These are phyloP conservation scores for Columba guinea DNA, from an alignment of 2,797 vertebrate genomes.

Conservation along the genomic window DNA sequence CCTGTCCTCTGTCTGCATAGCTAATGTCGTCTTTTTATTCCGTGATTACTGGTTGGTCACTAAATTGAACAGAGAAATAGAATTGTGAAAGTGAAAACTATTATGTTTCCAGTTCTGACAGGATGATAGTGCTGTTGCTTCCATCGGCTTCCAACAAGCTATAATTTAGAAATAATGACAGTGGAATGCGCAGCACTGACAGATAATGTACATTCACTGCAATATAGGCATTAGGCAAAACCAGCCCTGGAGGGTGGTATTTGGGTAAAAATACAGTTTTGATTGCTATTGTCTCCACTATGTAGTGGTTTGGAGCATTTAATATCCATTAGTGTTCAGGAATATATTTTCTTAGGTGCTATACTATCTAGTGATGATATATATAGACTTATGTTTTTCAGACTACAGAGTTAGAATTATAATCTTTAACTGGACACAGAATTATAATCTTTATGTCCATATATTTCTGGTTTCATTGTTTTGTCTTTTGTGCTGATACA, in stretches of 20 bases:
- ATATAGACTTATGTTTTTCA: neutral
- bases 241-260: slow-evolving; percentile 71
- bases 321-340: slow-evolving; percentile 64
- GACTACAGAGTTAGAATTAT: neutral
- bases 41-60: slow-evolving; percentile 81
- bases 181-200: slow-evolving; percentile 67
- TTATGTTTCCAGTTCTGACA: slow-evolving; percentile 82
- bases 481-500: neutral
- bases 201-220: slow-evolving; percentile 78
- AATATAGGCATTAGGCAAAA: slow-evolving; percentile 80
- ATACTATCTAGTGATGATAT: neutral
- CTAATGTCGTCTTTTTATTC: slow-evolving; percentile 78
- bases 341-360: slow-evolving; percentile 53
- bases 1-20: slow-evolving; percentile 62
- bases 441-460: neutral
- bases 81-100: slow-evolving; percentile 83
- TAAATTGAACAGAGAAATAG: slow-evolving; percentile 82
- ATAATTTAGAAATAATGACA: slow-evolving; percentile 84
- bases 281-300: slow-evolving; percentile 71
- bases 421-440: neutral
- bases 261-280: slow-evolving; percentile 73
- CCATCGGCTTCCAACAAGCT: slow-evolving; percentile 78
- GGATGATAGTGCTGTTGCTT: slow-evolving; percentile 83
- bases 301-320: slow-evolving; percentile 62
- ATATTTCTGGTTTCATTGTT: neutral